A percentile compares a stretch with the other conserved stretches of the same genome.
Evolutionary conservation across 2,888 invertebrate species (phyloP).

Genomic region (Meganola albula): DNA sequence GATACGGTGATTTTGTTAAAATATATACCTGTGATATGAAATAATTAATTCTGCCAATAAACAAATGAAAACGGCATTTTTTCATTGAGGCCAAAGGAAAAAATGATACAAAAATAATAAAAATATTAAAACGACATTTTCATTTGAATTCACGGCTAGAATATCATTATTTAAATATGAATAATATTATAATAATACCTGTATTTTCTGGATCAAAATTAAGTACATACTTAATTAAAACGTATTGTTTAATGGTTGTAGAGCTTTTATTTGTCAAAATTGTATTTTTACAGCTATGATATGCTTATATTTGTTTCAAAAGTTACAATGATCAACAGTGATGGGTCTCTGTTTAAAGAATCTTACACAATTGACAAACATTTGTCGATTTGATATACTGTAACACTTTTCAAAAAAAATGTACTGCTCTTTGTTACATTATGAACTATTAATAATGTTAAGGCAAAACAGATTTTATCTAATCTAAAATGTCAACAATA

Average conservation of each 20-base stretch:
- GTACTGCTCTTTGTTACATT: slow-evolving; percentile 68
- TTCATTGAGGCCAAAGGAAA: too few species aligned
- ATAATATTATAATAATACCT: too few species aligned
- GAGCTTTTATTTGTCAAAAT: slow-evolving; percentile 89
- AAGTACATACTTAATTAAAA: too few species aligned
- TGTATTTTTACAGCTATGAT: slow-evolving; percentile 94
- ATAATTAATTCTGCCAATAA: too few species aligned
- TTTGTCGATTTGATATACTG: slow-evolving; percentile 61
- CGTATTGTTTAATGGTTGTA: slow-evolving; percentile 78
- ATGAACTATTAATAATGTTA: slow-evolving; percentile 72
- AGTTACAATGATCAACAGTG: slow-evolving; percentile 79
- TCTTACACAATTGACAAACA: slow-evolving; percentile 72
- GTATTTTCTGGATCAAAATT: too few species aligned
- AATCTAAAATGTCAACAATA: slow-evolving; percentile 76
- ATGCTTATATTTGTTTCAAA: slow-evolving; percentile 90
- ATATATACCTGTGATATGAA: slow-evolving; percentile 22
- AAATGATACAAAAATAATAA: too few species aligned
- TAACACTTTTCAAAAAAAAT: slow-evolving; percentile 65
- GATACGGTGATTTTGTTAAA: too few species aligned
- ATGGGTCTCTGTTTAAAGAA: slow-evolving; percentile 61
- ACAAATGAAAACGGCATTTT: too few species aligned
- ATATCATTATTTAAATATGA: too few species aligned
- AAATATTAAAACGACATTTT: too few species aligned
- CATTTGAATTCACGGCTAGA: too few species aligned
- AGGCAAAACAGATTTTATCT: slow-evolving; percentile 74